Percentiles rank a stretch among this genome's conserved stretches.
These are phyloP conservation scores for Eubucco bourcierii DNA, from an alignment of 2,113 vertebrate genomes.

Conservation along the genomic window DNA sequence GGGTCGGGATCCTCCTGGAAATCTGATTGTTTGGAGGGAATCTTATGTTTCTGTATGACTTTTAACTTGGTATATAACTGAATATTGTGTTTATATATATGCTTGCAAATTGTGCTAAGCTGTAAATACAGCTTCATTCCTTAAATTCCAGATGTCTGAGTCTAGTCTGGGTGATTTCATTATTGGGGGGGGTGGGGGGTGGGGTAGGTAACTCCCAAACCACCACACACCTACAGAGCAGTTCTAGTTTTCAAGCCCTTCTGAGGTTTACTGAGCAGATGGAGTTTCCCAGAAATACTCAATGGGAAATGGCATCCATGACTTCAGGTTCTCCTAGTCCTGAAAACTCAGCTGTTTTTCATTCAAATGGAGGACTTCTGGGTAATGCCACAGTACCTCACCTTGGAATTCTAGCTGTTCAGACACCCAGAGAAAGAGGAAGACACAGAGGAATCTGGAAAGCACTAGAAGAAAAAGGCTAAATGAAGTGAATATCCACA, in stretches of 20 bases:
- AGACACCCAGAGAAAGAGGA: neutral
- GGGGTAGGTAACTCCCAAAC: no score
- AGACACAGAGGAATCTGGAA: neutral
- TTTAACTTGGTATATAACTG: no score
- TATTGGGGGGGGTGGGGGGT: no score
- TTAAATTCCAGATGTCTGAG: no score
- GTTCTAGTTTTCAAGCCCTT: neutral
- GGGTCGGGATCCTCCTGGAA: no score
- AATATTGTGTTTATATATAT: no score
- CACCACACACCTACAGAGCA: neutral
- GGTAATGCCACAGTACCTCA: neutral
- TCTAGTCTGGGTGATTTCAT: no score
- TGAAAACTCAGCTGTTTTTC: neutral
- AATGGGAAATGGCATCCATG: neutral
- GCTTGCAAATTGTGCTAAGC: no score
- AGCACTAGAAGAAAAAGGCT: neutral
- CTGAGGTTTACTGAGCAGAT: neutral
- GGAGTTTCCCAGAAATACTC: constrained; percentile 12
- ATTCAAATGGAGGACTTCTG: neutral
- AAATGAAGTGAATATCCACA: neutral
- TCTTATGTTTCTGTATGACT: no score
- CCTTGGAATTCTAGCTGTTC: neutral
- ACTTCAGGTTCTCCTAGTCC: neutral
- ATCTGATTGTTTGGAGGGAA: no score
- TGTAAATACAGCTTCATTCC: no score